These are phyloP conservation scores for Drosophila jambulina DNA, from an alignment of 1,140 invertebrate species.

Conservation along the genomic window DNA sequence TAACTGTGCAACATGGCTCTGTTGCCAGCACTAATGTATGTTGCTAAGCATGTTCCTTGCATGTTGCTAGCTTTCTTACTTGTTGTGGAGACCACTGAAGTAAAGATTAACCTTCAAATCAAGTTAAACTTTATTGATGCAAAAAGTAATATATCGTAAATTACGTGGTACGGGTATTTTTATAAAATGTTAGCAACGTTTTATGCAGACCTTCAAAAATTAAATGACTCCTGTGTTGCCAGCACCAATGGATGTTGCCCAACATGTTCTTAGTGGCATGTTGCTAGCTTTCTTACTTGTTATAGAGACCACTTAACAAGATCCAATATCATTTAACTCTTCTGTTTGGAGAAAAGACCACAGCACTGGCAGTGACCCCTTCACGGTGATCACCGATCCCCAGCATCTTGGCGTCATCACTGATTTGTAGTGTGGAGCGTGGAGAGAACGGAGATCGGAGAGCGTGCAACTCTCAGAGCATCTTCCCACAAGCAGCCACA, in stretches of 20 bases:
- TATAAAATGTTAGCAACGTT: too few relatives aligned
- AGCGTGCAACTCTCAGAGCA: not conserved
- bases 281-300: not conserved
- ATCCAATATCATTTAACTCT: not conserved
- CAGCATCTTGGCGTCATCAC: not conserved
- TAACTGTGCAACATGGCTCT: not conserved
- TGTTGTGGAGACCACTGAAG: not conserved
- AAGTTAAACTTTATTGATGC: too few relatives aligned
- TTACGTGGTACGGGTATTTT: too few relatives aligned
- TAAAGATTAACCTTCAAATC: too few relatives aligned
- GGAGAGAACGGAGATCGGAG: not conserved
- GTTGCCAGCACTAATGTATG: not conserved
- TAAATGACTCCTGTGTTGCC: too few relatives aligned
- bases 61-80: not conserved
- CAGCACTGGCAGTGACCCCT: not conserved
- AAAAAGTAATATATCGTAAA: too few relatives aligned
- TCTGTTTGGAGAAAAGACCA: too few relatives aligned
- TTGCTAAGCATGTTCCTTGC: not conserved
- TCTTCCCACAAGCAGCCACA: conserved; percentile 4
- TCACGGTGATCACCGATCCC: not conserved
- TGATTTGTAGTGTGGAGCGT: not conserved
- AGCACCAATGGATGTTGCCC: not conserved
- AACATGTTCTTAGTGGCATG: not conserved
- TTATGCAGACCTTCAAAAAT: too few relatives aligned
- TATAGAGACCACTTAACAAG: not conserved